phyloP scores from a whole-genome alignment of 1,140 invertebrate genomes.

The Drosophila sucinea region DNA sequence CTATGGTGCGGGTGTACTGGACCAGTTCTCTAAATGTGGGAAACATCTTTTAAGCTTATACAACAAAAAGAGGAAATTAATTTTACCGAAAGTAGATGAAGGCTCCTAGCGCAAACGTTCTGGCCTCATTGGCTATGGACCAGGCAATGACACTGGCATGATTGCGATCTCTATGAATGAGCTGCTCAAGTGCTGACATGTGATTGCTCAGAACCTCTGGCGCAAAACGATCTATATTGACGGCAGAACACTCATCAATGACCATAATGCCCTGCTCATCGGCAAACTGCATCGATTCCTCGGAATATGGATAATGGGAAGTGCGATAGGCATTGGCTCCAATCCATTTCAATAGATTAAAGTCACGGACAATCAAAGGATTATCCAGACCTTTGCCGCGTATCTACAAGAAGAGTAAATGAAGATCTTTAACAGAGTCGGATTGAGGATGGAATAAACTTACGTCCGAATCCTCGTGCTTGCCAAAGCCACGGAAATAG shows the following conservation, averaged over 20 bases:
- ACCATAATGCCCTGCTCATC: constrained; percentile 97
- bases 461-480: constrained; percentile 97
- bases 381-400: constrained; percentile 95
- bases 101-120: constrained; percentile 86
- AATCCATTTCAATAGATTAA: constrained; percentile 96
- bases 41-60: constrained; percentile 53
- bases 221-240: constrained; percentile 88
- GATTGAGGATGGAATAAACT: constrained; percentile 46
- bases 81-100: constrained; percentile 91
- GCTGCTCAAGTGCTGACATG: constrained; percentile 91
- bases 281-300: constrained; percentile 97
- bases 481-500: constrained; percentile 96
- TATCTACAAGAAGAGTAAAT: constrained; percentile 84
- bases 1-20: constrained; percentile 82
- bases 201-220: constrained; percentile 89
- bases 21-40: constrained; percentile 62
- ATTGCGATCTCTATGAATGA: constrained; percentile 96
- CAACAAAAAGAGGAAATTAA: too few relatives aligned
- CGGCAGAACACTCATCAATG: constrained; percentile 97
- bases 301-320: constrained; percentile 99
- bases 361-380: constrained; percentile 93
- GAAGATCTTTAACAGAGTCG: background rate
- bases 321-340: constrained; percentile 97
- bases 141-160: constrained; percentile 96
- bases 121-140: constrained; percentile 97